Percentiles rank a stretch among this genome's conserved stretches.
Evolutionary conservation across 2,888 invertebrate genomes (phyloP).

Genomic region (Limenitis camilla): DNA sequence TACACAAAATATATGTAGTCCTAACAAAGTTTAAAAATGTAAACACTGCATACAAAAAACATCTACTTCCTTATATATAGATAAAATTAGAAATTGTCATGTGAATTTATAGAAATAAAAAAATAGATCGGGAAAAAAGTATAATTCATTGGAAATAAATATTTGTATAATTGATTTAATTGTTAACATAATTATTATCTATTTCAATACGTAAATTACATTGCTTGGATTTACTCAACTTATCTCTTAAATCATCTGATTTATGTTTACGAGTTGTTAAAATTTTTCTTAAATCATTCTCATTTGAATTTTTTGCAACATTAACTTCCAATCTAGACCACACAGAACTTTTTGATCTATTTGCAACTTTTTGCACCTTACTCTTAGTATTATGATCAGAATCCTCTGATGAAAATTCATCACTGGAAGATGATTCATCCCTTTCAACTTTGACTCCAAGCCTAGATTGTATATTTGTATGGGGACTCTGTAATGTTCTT

Average conservation of each 20-base stretch:
- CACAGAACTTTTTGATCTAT: conserved; percentile 54
- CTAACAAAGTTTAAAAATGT: too few species aligned
- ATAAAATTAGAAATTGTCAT: too few species aligned
- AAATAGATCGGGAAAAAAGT: too few species aligned
- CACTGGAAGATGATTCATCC: conserved; percentile 38
- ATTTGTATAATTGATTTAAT: conserved; percentile 32
- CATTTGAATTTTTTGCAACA: conserved; percentile 27
- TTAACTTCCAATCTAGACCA: conserved; percentile 72
- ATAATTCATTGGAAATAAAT: not conserved
- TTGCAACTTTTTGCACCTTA: conserved; percentile 63
- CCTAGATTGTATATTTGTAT: conserved; percentile 45
- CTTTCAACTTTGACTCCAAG: conserved; percentile 50
- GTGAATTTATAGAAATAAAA: too few species aligned
- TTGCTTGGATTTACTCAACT: conserved; percentile 54
- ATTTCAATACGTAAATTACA: conserved; percentile 67
- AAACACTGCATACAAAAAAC: too few species aligned
- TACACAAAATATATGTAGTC: too few species aligned
- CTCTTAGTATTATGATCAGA: conserved; percentile 64
- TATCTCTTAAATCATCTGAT: conserved; percentile 53
- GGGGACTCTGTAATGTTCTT: conserved; percentile 13
- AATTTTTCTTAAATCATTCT: conserved; percentile 54
- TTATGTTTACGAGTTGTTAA: conserved; percentile 49
- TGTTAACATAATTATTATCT: conserved; percentile 53
- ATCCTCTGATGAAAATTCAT: conserved; percentile 43
- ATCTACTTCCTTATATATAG: too few species aligned